Evolutionary conservation across 2,113 vertebrate species (phyloP), one percentile per base, ranked within the genome.

Genomic region (Misgurnus anguillicaudatus): DNA sequence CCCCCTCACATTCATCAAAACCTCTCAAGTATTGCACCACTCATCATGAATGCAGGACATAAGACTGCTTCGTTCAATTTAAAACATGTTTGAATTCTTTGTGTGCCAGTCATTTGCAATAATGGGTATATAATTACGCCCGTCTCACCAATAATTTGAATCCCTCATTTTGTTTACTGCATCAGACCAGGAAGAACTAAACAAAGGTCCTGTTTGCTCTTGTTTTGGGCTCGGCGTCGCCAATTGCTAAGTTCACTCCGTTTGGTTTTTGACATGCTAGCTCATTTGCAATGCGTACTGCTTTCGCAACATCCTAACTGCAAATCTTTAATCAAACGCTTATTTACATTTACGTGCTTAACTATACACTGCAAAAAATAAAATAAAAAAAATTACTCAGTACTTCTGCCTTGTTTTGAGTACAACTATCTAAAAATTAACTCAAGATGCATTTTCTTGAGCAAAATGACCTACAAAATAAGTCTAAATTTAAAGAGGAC

Each of bases 61-160:
- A 53, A 19, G 67, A 73, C 57, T 75, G 21, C 73, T 61, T 72
- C n/a, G 19, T 8, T 48, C 48, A 65, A 53, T 66, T 63, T 38
- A 68, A 67, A 14, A 60, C 48, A 62, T 67, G 75, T 71, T 36
- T 76, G 64, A 71, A 48, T 47, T 21, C 62, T n/a, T 24, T 39
- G 39, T 60, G 55, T 7, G 48, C 68, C 76, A 57, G 69, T 51
- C 24, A 67, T 72, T 77, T 80, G 65, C 71, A 57, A 80, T 63
- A 69, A 66, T 13, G 63, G 36, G 61, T 39, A 11, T 51, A 10
- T 63, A 70, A 67, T 79, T 69, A 77, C 41, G 6, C 11, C 42
- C 9, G 53, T 66, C 39, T 77, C 48, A 3, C 17, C 8, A 1
- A 47, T 41, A 61, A 76, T 53, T 74, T 63, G 9, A 36, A 72